Percentiles rank a stretch among this genome's conserved stretches.
Evolutionary conservation across 1,140 invertebrate genomes (phyloP).

Genomic region (Conus betulinus): DNA sequence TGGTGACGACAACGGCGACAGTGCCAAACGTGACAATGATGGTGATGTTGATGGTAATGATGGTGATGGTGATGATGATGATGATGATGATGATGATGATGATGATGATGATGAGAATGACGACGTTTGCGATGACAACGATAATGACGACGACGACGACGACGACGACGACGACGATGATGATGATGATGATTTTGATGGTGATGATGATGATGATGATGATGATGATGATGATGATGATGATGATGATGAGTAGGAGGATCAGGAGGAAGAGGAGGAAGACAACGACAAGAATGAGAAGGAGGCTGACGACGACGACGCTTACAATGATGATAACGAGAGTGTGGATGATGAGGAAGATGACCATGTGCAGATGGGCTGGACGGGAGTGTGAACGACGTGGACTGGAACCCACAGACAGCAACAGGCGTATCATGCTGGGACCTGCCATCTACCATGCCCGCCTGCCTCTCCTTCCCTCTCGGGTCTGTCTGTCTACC

Average conservation of each 20-base stretch:
- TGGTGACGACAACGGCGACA: background rate
- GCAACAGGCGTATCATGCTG: slow-evolving; percentile 35
- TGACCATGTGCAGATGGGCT: slow-evolving; percentile 21
- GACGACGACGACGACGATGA: background rate
- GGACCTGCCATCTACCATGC: slow-evolving; percentile 23
- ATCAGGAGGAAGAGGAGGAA: too few relatives aligned
- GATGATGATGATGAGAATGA: background rate
- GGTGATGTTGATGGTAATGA: background rate
- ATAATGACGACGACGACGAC: background rate
- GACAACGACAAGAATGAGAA: too few relatives aligned
- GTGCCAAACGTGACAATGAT: background rate
- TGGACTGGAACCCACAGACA: slow-evolving; percentile 24
- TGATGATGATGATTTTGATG: background rate
- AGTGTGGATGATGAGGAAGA: background rate
- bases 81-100: background rate
- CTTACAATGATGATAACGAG: background rate
- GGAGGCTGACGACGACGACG: background rate
- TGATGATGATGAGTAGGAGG: too few relatives aligned
- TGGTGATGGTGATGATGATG: background rate
- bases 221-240: too few relatives aligned
- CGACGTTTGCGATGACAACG: too few relatives aligned
- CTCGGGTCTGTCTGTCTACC: background rate
- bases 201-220: too few relatives aligned
- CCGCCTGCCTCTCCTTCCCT: slow-evolving; percentile 13
- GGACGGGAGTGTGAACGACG: slow-evolving; percentile 31